Evolutionary conservation across 2,888 invertebrate species (phyloP).

Genomic region (Caenorhabditis sulstoni): DNA sequence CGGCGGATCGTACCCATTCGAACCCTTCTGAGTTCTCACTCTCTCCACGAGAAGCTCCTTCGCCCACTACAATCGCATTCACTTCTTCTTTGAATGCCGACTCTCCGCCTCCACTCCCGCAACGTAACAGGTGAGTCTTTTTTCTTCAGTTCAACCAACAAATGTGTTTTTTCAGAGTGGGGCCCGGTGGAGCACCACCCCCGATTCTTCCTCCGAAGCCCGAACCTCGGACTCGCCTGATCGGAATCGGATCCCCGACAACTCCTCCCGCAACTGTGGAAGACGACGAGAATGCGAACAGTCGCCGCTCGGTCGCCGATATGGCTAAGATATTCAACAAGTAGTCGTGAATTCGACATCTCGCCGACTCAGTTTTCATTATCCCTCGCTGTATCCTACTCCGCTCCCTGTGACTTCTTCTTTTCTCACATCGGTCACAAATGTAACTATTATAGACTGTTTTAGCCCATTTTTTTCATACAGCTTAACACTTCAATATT

Average conservation of each 20-base stretch:
- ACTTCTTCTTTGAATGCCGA: conserved; percentile 32
- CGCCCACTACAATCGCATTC: conserved; percentile 30
- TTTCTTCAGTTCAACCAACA: background rate
- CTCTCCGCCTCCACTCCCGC: conserved; percentile 64
- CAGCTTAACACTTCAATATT: conserved; percentile 12
- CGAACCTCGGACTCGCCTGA: conserved; percentile 55
- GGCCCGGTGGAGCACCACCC: conserved; percentile 55
- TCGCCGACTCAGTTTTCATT: background rate
- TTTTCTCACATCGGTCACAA: conserved; percentile 16
- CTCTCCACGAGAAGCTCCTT: conserved; percentile 45
- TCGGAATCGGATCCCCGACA: conserved; percentile 36
- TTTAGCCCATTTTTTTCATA: conserved; percentile 1
- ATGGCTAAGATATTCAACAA: conserved; percentile 71
- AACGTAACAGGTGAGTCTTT: conserved; percentile 50
- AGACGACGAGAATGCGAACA: conserved; percentile 71
- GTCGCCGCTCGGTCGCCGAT: conserved; percentile 70
- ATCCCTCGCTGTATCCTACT: background rate
- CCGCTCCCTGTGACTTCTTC: conserved; percentile 6
- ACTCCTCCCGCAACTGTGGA: conserved; percentile 48
- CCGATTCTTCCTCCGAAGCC: conserved; percentile 68
- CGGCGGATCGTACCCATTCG: conserved; percentile 50
- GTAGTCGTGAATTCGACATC: conserved; percentile 13
- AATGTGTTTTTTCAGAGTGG: conserved; percentile 38
- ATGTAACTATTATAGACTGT: conserved; percentile 14
- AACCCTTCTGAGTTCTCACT: conserved; percentile 19